phyloP scores from a whole-genome alignment of 1,140 invertebrate genomes.

The Brachionus manjavacas region DNA sequence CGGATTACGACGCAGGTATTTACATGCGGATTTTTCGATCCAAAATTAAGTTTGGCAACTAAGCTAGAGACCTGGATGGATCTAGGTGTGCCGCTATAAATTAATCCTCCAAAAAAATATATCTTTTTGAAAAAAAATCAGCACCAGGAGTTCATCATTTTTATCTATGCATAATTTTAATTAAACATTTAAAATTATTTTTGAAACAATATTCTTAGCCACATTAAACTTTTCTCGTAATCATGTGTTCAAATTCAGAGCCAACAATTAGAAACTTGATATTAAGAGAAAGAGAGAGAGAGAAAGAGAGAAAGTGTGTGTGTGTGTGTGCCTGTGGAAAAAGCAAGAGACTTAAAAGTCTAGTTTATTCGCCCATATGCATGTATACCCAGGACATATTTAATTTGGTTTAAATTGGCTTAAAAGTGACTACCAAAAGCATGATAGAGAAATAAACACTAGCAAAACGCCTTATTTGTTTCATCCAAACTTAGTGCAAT shows the following conservation, averaged over 20 bases:
- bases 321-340: background rate
- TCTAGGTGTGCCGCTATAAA: background rate
- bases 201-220: background rate
- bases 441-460: background rate
- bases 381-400: conserved; percentile 1
- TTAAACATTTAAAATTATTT: background rate
- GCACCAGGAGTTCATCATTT: background rate
- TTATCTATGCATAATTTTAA: conserved; percentile 1
- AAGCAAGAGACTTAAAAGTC: background rate
- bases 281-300: background rate
- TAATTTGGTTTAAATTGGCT: background rate
- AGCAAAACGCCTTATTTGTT: background rate
- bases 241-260: background rate
- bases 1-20: background rate
- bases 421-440: background rate
- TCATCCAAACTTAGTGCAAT: background rate
- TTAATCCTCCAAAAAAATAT: background rate
- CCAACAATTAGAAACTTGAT: background rate
- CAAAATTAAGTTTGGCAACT: too few relatives aligned
- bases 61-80: background rate
- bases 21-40: background rate
- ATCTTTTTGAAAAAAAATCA: background rate
- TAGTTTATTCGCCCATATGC: background rate
- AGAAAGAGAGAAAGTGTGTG: background rate
- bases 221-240: background rate